Evolutionary conservation across 2,113 vertebrate species (phyloP).

Genomic region (Stictonetta naevosa): DNA sequence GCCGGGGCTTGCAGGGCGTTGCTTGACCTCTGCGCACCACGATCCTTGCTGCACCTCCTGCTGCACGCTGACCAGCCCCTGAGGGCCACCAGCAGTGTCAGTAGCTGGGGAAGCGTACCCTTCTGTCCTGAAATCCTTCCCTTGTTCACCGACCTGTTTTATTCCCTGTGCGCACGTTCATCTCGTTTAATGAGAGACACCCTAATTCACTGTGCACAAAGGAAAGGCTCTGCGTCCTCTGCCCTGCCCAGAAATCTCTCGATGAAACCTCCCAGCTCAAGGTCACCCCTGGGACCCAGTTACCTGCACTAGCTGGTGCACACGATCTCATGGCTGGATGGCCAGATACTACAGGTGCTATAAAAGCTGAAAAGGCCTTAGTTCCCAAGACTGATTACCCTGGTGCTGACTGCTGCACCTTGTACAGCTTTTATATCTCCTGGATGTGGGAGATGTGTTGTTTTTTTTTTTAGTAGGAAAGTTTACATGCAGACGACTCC

Average conservation of each 20-base stretch:
- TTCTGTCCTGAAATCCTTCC: background rate
- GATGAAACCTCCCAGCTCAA: background rate
- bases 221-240: background rate
- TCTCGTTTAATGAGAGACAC: background rate
- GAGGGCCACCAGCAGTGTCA: background rate
- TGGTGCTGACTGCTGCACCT: background rate
- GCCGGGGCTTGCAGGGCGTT: background rate
- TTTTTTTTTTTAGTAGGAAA: background rate
- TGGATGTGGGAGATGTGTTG: background rate
- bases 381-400: background rate
- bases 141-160: background rate
- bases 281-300: background rate
- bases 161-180: accelerated
- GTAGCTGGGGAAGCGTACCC: background rate
- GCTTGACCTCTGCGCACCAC: background rate
- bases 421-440: background rate
- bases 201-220: background rate
- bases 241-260: background rate
- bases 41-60: background rate
- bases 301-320: background rate
- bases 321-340: background rate
- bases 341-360: background rate
- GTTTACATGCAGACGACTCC: background rate
- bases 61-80: background rate
- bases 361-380: background rate